Conservation (phyloP, 2,797 vertebrate genomes). For the Channallabes apus region DNA sequence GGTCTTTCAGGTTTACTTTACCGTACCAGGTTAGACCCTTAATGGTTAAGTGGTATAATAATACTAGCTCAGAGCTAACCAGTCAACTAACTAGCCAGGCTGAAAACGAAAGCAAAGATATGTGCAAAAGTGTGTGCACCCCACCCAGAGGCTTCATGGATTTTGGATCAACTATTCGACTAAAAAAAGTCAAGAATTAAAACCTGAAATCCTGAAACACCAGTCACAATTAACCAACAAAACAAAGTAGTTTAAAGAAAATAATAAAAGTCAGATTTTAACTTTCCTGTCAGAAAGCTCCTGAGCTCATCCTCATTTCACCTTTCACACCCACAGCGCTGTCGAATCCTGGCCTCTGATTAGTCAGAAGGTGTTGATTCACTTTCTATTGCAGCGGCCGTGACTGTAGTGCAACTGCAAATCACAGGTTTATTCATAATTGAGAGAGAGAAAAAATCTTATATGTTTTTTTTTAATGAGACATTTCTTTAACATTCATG, state of each 20-base stretch:
- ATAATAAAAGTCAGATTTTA: neutral
- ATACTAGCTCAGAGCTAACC: neutral
- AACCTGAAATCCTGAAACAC: neutral
- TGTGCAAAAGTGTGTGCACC: neutral
- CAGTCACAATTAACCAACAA: neutral
- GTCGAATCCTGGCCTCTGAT: neutral
- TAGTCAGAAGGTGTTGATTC: neutral
- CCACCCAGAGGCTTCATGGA: neutral
- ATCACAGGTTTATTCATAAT: neutral
- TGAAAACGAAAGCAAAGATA: neutral
- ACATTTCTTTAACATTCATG: neutral
- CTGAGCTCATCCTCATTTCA: neutral
- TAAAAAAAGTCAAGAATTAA: neutral
- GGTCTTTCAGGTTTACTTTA: neutral
- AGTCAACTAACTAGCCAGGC: neutral
- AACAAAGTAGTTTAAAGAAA: neutral
- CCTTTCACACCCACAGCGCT: neutral
- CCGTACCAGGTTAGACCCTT: neutral
- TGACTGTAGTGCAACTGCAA: neutral
- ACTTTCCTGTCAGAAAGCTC: neutral
- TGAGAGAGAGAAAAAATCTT: neutral
- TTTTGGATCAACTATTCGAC: neutral
- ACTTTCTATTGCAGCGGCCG: neutral
- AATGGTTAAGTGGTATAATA: neutral
- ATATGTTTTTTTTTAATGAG: neutral